Evolutionary conservation across 2,888 invertebrate species (phyloP).

Genomic region (Pristionchus exspectatus): DNA sequence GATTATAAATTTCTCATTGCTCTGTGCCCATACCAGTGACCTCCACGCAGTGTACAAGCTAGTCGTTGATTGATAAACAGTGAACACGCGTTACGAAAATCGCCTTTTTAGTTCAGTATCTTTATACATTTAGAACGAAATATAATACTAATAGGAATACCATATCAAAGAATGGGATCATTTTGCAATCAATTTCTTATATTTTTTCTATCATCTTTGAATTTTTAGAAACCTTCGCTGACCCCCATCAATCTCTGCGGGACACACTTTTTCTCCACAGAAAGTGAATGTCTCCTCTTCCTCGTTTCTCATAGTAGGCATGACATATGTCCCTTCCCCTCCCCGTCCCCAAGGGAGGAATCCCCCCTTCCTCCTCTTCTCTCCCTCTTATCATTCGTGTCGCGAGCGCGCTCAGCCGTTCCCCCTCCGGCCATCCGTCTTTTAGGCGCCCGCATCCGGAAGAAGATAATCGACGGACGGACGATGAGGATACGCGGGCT

Average conservation of each 20-base stretch:
- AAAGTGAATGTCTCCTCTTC: conserved; percentile 33
- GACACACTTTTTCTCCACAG: neutral
- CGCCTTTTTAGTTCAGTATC: no score
- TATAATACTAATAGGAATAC: no score
- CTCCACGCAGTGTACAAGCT: no score
- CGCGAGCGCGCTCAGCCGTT: neutral
- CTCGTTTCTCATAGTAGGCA: conserved; percentile 41
- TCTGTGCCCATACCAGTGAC: no score
- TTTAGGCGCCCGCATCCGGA: neutral
- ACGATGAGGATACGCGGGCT: neutral
- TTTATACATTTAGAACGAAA: no score
- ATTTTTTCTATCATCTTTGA: no score
- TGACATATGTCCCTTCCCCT: conserved; percentile 30
- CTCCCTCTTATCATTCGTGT: conserved; percentile 47
- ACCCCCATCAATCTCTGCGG: neutral
- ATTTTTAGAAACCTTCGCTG: neutral
- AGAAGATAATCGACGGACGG: neutral
- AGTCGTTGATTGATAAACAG: no score
- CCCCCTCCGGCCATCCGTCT: conserved; percentile 10
- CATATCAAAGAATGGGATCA: no score
- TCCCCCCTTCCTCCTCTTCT: neutral
- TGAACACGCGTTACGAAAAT: no score
- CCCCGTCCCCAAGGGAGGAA: neutral
- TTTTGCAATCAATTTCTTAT: no score
- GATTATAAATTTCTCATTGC: no score